Percentiles rank a stretch among this genome's conserved stretches.
Evolutionary conservation across 1,140 invertebrate genomes (phyloP).

Genomic region (Whitmania pigra): DNA sequence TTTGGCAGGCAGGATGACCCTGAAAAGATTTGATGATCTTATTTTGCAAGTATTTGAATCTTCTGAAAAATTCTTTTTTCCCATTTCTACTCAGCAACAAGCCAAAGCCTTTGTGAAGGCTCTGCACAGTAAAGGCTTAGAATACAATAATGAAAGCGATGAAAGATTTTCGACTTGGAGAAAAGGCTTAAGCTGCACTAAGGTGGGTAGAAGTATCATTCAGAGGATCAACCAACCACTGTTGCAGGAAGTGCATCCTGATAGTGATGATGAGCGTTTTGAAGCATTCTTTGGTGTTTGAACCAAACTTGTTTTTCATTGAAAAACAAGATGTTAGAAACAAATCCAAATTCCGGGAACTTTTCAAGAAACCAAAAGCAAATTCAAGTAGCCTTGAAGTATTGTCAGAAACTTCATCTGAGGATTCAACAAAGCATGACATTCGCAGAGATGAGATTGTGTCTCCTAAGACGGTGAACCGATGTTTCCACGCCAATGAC

Average conservation of each 20-base stretch:
- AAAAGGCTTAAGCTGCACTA: slow-evolving; percentile 12
- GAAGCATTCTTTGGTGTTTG: not conserved
- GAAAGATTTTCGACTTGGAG: slow-evolving; percentile 19
- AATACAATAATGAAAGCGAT: slow-evolving; percentile 20
- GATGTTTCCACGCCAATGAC: too few relatives aligned
- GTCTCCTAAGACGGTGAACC: too few relatives aligned
- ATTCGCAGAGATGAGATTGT: too few relatives aligned
- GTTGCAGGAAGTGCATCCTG: slow-evolving; percentile 5
- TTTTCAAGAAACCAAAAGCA: too few relatives aligned
- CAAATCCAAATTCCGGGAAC: not conserved
- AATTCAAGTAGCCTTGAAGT: not conserved
- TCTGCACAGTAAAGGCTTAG: slow-evolving; percentile 19
- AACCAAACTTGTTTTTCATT: not conserved
- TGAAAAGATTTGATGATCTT: slow-evolving; percentile 12
- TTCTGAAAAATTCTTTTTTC: slow-evolving; percentile 18
- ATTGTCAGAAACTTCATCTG: not conserved
- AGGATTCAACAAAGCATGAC: slow-evolving; percentile 1
- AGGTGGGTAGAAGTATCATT: slow-evolving; percentile 20
- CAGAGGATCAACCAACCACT: slow-evolving; percentile 22
- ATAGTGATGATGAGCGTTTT: not conserved
- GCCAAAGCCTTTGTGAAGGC: slow-evolving; percentile 22
- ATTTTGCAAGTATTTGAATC: slow-evolving; percentile 22
- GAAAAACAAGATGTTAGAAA: not conserved
- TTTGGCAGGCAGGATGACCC: not conserved
- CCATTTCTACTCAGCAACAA: slow-evolving; percentile 18